Conservation (phyloP, 2,797 vertebrate genomes). For the Acrocephalus scirpaceus region DNA sequence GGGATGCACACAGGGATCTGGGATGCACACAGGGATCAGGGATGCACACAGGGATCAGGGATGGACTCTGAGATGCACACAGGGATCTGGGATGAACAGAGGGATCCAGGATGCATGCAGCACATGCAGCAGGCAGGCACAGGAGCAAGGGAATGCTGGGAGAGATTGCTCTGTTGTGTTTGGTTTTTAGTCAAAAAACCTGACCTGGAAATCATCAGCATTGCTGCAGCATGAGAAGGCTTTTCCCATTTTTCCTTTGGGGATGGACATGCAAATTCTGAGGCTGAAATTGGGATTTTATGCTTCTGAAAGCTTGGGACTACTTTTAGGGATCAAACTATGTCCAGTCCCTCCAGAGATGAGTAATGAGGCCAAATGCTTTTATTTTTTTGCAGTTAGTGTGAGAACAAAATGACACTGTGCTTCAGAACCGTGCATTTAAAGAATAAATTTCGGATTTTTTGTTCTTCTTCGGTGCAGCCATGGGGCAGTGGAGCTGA, state of each 20-base stretch:
- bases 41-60: background rate
- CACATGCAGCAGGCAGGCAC: fast-evolving
- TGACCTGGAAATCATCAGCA: slow-evolving; percentile 26
- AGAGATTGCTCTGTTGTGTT: background rate
- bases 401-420: background rate
- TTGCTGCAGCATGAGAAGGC: background rate
- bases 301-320: background rate
- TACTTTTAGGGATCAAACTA: background rate
- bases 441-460: background rate
- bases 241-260: background rate
- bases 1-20: background rate
- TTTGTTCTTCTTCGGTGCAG: background rate
- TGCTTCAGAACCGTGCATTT: background rate
- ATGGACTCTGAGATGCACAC: fast-evolving
- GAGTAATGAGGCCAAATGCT: background rate
- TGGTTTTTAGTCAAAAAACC: background rate
- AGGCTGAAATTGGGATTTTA: slow-evolving; percentile 60
- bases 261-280: background rate
- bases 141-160: background rate
- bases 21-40: background rate
- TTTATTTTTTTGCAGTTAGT: background rate
- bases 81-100: background rate
- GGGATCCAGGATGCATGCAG: background rate
- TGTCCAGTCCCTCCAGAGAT: background rate
- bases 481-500: background rate